Evolutionary conservation across 2,888 invertebrate genomes (phyloP).

Genomic region (Tortrix viridana): DNA sequence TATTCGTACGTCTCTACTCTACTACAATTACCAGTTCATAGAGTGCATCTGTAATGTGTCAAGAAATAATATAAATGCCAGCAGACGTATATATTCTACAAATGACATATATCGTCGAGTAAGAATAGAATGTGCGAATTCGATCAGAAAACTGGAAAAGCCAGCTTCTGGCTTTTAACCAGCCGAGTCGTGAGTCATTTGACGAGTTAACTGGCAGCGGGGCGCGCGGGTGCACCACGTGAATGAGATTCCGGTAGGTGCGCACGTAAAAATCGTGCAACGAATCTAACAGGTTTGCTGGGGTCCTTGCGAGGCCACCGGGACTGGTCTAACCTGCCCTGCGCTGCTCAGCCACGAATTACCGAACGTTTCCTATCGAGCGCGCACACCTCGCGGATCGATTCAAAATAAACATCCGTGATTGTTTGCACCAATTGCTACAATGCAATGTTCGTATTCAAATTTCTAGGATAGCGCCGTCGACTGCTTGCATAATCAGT

Average conservation of each 20-base stretch:
- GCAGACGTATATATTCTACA: slow-evolving; percentile 44
- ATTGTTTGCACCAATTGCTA: slow-evolving; percentile 51
- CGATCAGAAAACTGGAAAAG: slow-evolving; percentile 81
- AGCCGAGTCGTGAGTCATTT: slow-evolving; percentile 81
- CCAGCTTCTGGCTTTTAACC: slow-evolving; percentile 81
- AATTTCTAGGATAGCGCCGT: slow-evolving; percentile 21
- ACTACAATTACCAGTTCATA: slow-evolving; percentile 9
- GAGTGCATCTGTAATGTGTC: slow-evolving; percentile 8
- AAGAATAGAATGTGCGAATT: slow-evolving; percentile 75
- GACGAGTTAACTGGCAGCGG: slow-evolving; percentile 80
- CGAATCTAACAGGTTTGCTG: slow-evolving; percentile 84
- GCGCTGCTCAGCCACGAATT: slow-evolving; percentile 80
- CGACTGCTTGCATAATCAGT: slow-evolving; percentile 52
- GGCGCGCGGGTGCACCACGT: slow-evolving; percentile 69
- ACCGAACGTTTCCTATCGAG: slow-evolving; percentile 78
- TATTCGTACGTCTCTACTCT: slow-evolving; percentile 5
- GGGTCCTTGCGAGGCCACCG: slow-evolving; percentile 83
- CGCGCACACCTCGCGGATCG: slow-evolving; percentile 59
- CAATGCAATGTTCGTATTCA: slow-evolving; percentile 11
- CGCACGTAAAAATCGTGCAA: slow-evolving; percentile 85
- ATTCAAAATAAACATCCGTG: slow-evolving; percentile 46
- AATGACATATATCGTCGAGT: slow-evolving; percentile 53
- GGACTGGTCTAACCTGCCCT: slow-evolving; percentile 85
- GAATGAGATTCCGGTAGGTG: slow-evolving; percentile 84
- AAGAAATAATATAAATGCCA: background rate